Percentiles rank a stretch among this genome's conserved stretches.
These are phyloP conservation scores for Psylliodes chrysocephalus DNA, from an alignment of 2,888 invertebrate species.

Conservation along the genomic window DNA sequence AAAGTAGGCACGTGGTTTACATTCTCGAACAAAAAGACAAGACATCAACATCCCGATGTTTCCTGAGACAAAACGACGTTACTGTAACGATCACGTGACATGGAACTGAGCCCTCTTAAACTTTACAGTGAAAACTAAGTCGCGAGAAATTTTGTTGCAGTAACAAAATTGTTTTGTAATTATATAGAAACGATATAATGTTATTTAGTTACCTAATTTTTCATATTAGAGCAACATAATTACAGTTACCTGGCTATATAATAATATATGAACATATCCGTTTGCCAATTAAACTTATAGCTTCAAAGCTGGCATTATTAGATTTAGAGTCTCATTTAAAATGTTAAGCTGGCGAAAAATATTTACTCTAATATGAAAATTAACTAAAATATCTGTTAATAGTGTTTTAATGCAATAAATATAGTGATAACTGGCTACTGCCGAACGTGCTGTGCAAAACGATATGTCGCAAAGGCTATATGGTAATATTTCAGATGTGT, in stretches of 20 bases:
- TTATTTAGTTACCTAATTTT: background rate
- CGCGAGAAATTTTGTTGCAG: background rate
- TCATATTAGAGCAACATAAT: background rate
- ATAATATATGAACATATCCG: too few relatives aligned
- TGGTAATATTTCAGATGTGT: slow-evolving; percentile 16
- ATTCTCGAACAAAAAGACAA: slow-evolving; percentile 68
- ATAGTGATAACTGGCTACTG: slow-evolving; percentile 55
- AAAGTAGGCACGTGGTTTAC: slow-evolving; percentile 71
- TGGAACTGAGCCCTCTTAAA: background rate
- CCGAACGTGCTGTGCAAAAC: slow-evolving; percentile 54
- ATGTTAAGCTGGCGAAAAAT: background rate
- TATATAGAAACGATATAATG: too few relatives aligned
- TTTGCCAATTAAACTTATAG: too few relatives aligned
- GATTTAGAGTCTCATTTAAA: too few relatives aligned
- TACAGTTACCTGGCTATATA: too few relatives aligned
- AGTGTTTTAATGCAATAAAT: slow-evolving; percentile 43
- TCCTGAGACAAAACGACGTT: slow-evolving; percentile 68
- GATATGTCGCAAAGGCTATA: slow-evolving; percentile 37
- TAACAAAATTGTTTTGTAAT: background rate
- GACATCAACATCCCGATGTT: slow-evolving; percentile 63
- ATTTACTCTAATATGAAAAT: slow-evolving; percentile 9
- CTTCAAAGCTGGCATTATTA: too few relatives aligned
- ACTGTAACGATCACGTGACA: slow-evolving; percentile 52
- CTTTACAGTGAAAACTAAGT: background rate
- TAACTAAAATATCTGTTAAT: slow-evolving; percentile 28